Evolutionary conservation across 2,888 invertebrate genomes (phyloP), one percentile per base, ranked within the genome.

Genomic region (Drosophila atripex): DNA sequence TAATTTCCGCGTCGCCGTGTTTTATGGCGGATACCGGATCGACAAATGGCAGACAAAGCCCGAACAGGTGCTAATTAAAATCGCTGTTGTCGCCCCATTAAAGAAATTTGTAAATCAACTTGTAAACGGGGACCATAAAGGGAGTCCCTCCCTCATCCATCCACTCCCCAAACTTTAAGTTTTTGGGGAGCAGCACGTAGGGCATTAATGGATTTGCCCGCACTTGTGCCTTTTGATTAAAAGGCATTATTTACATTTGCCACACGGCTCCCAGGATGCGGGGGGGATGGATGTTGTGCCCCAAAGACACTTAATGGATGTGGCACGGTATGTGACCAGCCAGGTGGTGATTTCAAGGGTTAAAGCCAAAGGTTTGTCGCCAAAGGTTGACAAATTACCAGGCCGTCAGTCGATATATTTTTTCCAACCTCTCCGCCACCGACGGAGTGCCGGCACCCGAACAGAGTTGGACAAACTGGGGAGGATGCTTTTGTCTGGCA

Each of bases 131-230:
- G 8, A 47, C 28, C 3, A 28, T 9, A 28, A 28, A 28, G 7
- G 28, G 9, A 7, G 28, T 2, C 9, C 9, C 28, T 2, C 28
- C 3, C 9, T 0, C 28, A 28, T 18, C 91, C 91, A 38, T 6
- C 11, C 32, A 12, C 32, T 51, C 32, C 18, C 49, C 59, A 43
- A 50, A 35, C 35, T 73, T 76, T 16, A 75, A 60, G 59, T 56
- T 39, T 39, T n/a, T n/a, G 64, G 28, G 28, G 28, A 28, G 93
- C 94, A 41, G 94, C 95, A 38, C 95, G 95, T 92, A 74, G 69
- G 25, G 43, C 38, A 50, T 77, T 86, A 80, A 86, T 86, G 85
- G 87, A 76, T 80, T 75, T 58, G 18, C 64, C 61, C 61, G 45
- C 58, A 66, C 76, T 72, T 73, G 76, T 73, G 53, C 71, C 66